Evolutionary conservation across 2,113 vertebrate species (phyloP).

Genomic region (Eleginops maclovinus): DNA sequence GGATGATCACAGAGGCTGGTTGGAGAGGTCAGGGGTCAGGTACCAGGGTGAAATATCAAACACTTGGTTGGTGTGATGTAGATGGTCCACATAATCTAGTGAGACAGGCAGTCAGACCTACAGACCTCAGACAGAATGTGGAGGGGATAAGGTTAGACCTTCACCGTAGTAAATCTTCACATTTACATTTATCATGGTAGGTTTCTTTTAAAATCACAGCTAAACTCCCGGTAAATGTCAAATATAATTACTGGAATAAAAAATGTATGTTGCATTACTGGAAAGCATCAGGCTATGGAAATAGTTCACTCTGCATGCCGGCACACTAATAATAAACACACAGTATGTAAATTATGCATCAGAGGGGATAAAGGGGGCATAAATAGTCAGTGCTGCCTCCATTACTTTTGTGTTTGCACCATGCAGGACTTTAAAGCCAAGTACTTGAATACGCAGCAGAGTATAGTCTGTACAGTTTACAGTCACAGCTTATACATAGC

Average conservation of each 20-base stretch:
- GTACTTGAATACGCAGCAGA: slow-evolving; percentile 61
- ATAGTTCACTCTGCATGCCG: background rate
- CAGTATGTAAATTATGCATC: slow-evolving; percentile 48
- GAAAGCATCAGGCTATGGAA: slow-evolving; percentile 11
- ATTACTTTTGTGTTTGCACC: slow-evolving; percentile 44
- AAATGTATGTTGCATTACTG: slow-evolving; percentile 8
- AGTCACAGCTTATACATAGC: slow-evolving; percentile 78
- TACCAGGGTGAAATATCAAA: slow-evolving; percentile 43
- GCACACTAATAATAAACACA: slow-evolving; percentile 47
- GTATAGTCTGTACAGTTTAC: slow-evolving; percentile 57
- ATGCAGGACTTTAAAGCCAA: slow-evolving; percentile 52
- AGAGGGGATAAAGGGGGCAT: slow-evolving; percentile 11
- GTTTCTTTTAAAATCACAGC: slow-evolving; percentile 2
- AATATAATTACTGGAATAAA: background rate
- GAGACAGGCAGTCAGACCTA: background rate
- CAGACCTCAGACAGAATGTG: background rate
- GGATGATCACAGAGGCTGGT: slow-evolving; percentile 19
- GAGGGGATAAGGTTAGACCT: background rate
- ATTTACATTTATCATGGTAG: background rate
- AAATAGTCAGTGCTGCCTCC: slow-evolving; percentile 17
- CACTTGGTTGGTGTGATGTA: background rate
- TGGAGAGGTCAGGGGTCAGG: slow-evolving; percentile 16
- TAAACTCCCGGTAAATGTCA: background rate
- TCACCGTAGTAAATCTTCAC: background rate
- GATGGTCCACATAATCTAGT: background rate